Base-by-base conservation (phyloP, 2,113 vertebrate genomes). In the Coryphaenoides rupestris region DNA sequence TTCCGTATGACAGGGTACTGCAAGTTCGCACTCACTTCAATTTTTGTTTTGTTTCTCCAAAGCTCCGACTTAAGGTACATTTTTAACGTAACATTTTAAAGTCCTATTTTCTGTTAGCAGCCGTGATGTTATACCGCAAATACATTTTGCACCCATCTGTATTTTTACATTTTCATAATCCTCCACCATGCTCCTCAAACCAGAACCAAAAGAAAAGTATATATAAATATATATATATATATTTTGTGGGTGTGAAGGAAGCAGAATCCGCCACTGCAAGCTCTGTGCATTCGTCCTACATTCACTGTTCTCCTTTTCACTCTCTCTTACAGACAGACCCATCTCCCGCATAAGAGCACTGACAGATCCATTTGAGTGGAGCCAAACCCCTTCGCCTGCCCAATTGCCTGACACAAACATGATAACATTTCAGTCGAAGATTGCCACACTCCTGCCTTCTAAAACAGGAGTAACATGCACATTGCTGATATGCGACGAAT, bases 351-450 rank as follows among this genome's bases (percentile, higher is more conserved):
- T 14, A 40, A 67, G 55, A 65, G 64, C 70, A 66, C 68, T 76
- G 67, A 63, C 68, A 62, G 59, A 74, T 76, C 58, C 1, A 13
- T 77, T 79, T 19, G 59, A 83, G 74, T 72, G 75, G 63, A 77
- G 81, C 78, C 84, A 86, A 83, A 65, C 70, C 75, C 15, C 73
- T 53, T 52, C 24, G 62, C 72, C 70, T 75, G 69, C 65, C 73
- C 73, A 57, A 72, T 79, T 10, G 65, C 74, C 80, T 78, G 77
- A 82, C 86, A 80, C 69, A 68, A 65, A 77, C 64, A 61, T 64
- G 84, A 86, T 81, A 83, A 81, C 74, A 79, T 84, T 80, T 77
- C 69, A 68, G 69, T 50, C 46, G 62, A 75, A 74, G 68, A 79
- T 61, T 75, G 80, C 68, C 63, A 75, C 73, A 66, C 70, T 76